Conservation (phyloP, 2,113 vertebrate species). For the Saguinus midas region DNA sequence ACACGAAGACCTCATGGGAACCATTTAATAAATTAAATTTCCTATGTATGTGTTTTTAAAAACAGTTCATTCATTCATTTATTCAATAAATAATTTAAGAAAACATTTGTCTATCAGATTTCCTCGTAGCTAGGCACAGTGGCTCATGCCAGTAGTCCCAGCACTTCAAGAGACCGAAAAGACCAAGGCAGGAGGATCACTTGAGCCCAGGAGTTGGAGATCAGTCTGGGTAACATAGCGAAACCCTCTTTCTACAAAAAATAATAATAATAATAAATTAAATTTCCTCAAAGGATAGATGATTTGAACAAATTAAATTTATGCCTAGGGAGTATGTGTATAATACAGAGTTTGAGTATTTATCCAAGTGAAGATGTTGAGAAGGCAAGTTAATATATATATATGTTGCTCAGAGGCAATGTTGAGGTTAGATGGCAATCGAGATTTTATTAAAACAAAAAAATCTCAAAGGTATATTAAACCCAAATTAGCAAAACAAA, state of each 20-base stretch:
- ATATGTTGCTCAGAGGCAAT: neutral
- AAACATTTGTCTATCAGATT: neutral
- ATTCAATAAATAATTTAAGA: neutral
- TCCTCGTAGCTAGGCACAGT: too few species aligned
- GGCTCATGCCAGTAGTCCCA: too few species aligned
- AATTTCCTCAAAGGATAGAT: neutral
- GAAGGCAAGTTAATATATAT: neutral
- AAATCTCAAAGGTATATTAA: neutral
- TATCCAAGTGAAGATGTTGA: neutral
- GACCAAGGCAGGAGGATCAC: too few species aligned
- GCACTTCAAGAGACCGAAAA: too few species aligned
- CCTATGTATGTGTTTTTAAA: neutral
- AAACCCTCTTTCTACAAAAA: too few species aligned
- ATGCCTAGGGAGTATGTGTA: too few species aligned
- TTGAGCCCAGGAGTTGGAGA: too few species aligned
- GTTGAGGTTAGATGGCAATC: neutral
- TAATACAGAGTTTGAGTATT: accelerated
- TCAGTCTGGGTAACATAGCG: too few species aligned
- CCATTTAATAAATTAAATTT: neutral
- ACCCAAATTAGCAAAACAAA: neutral
- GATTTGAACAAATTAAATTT: neutral
- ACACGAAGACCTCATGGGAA: neutral
- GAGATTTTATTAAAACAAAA: neutral
- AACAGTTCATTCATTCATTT: neutral
- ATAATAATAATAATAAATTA: too few species aligned